Evolutionary conservation across 2,888 invertebrate genomes (phyloP).

Genomic region (Melieria crassipennis): DNA sequence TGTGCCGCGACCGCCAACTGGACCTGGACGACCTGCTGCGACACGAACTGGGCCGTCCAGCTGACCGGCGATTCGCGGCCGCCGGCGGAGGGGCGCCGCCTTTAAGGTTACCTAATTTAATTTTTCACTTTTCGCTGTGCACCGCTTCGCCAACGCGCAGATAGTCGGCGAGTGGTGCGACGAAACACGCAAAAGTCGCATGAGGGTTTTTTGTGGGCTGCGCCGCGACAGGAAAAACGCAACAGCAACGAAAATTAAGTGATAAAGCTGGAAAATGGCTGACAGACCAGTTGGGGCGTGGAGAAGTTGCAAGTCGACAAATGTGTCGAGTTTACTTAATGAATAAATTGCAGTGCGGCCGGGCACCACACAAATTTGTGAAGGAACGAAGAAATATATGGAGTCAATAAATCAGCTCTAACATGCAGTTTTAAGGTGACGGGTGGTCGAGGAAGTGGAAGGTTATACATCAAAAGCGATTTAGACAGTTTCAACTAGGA

Average conservation of each 20-base stretch:
- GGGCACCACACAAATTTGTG: too few relatives aligned
- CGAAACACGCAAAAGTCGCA: conserved; percentile 4
- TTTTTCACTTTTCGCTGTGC: conserved; percentile 16
- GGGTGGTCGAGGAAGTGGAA: too few relatives aligned
- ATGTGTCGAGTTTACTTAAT: too few relatives aligned
- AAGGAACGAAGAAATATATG: too few relatives aligned
- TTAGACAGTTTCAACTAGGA: too few relatives aligned
- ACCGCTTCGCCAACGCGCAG: neutral
- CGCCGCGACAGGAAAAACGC: neutral
- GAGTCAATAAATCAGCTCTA: too few relatives aligned
- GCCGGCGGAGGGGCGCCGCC: neutral
- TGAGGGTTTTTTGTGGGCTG: neutral
- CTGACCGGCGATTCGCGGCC: neutral
- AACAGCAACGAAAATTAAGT: neutral
- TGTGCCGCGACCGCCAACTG: neutral
- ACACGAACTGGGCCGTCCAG: neutral
- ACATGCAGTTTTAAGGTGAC: too few relatives aligned
- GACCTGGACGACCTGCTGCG: neutral
- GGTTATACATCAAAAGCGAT: too few relatives aligned
- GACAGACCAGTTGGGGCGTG: too few relatives aligned
- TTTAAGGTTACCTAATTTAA: conserved; percentile 29
- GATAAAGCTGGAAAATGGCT: neutral
- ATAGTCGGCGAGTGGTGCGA: neutral
- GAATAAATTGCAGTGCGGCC: too few relatives aligned
- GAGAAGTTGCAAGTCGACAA: too few relatives aligned